phyloP scores from a whole-genome alignment of 2,113 vertebrate species.

The Coregonus clupeaformis region DNA sequence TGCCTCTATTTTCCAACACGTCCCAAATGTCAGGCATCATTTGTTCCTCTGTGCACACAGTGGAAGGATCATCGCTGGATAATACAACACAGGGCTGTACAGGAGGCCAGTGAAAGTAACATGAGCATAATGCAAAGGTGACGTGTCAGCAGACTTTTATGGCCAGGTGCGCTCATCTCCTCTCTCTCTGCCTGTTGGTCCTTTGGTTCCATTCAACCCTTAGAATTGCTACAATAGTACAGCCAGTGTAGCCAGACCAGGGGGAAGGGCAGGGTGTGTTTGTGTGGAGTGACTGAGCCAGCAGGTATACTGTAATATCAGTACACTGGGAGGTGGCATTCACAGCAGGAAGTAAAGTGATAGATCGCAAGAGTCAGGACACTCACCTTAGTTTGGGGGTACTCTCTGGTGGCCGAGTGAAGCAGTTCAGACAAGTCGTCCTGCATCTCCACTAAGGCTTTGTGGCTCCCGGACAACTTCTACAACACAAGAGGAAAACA shows the following conservation, averaged over 20 bases:
- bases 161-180: conserved; percentile 43
- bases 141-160: conserved; percentile 47
- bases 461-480: conserved; percentile 96
- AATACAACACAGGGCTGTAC: conserved; percentile 34
- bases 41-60: conserved; percentile 57
- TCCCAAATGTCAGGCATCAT: conserved; percentile 52
- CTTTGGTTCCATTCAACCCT: conserved; percentile 21
- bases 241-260: background rate
- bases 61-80: conserved; percentile 44
- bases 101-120: conserved; percentile 50
- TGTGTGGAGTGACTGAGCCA: background rate
- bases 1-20: background rate
- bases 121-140: conserved; percentile 51
- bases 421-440: conserved; percentile 86
- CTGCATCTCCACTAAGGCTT: conserved; percentile 97
- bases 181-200: conserved; percentile 28
- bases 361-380: background rate
- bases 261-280: background rate
- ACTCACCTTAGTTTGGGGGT: conserved; percentile 84
- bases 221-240: conserved; percentile 24
- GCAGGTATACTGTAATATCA: background rate
- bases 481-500: conserved; percentile 59
- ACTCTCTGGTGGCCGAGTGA: conserved; percentile 79
- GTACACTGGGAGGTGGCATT: conserved; percentile 8
- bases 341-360: background rate